Conservation (phyloP, 1,140 invertebrate species). For the Aricia agestis region DNA sequence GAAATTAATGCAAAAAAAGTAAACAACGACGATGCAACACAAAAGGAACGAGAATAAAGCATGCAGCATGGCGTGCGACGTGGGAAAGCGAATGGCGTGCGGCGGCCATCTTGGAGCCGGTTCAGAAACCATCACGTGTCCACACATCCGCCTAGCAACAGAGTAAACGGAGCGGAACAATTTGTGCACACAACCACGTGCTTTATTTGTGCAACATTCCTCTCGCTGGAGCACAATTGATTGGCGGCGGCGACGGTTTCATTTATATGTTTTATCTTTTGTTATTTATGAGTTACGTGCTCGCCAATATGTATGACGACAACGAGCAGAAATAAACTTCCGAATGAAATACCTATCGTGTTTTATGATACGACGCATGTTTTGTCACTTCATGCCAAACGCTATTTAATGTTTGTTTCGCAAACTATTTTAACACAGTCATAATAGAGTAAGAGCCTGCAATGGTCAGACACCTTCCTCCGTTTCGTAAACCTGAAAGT, state of each 20-base stretch:
- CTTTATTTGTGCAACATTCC: constrained; percentile 65
- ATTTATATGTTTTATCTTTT: constrained; percentile 5
- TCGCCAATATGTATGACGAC: constrained; percentile 7
- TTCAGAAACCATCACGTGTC: constrained; percentile 66
- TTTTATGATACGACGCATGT: background rate
- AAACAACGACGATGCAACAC: constrained; percentile 53
- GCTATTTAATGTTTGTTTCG: background rate
- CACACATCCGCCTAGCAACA: constrained; percentile 67
- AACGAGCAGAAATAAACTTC: background rate
- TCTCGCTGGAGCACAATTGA: constrained; percentile 42
- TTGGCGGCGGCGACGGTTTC: constrained; percentile 28
- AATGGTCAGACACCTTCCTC: no score
- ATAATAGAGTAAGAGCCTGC: no score
- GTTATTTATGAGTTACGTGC: background rate
- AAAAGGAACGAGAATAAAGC: constrained; percentile 68
- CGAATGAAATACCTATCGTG: background rate
- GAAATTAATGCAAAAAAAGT: constrained; percentile 43
- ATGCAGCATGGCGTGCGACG: constrained; percentile 64
- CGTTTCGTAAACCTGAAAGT: no score
- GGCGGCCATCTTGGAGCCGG: constrained; percentile 68
- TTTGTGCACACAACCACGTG: constrained; percentile 67
- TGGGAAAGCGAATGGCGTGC: constrained; percentile 73
- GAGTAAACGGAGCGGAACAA: constrained; percentile 68
- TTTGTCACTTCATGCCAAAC: constrained; percentile 7
- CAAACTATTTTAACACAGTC: background rate